These are phyloP conservation scores for Solen grandis DNA, from an alignment of 1,140 invertebrate genomes.

Conservation along the genomic window DNA sequence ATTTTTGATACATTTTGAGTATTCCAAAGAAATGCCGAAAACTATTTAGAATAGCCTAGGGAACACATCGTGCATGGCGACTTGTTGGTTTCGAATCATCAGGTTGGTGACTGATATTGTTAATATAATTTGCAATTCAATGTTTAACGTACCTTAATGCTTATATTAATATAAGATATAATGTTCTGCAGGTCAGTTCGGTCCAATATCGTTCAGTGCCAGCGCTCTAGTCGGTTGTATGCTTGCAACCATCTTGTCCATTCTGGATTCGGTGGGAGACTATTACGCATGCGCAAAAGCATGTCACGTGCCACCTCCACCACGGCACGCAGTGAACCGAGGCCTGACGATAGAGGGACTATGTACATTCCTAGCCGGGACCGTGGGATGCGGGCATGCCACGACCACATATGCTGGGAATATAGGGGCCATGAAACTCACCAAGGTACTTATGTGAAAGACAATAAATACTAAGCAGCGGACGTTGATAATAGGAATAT, in stretches of 20 bases:
- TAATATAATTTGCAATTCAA: too few relatives aligned
- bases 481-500: too few relatives aligned
- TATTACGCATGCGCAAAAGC: conserved; percentile 66
- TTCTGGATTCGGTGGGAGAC: conserved; percentile 76
- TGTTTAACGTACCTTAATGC: too few relatives aligned
- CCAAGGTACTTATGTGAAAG: too few relatives aligned
- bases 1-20: too few relatives aligned
- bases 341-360: conserved; percentile 90
- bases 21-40: too few relatives aligned
- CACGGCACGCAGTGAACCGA: conserved; percentile 66
- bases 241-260: conserved; percentile 64
- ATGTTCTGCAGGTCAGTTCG: conserved; percentile 66
- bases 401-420: conserved; percentile 93
- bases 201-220: conserved; percentile 57
- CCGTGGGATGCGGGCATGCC: conserved; percentile 90
- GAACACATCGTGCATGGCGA: too few relatives aligned
- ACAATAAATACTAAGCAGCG: too few relatives aligned
- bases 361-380: conserved; percentile 89
- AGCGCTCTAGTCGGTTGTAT: conserved; percentile 63
- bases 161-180: too few relatives aligned
- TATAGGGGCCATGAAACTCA: conserved; percentile 90
- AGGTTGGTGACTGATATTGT: too few relatives aligned
- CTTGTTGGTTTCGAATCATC: too few relatives aligned
- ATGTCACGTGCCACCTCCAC: conserved; percentile 63
- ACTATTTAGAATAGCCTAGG: too few relatives aligned